Percentiles rank a stretch among this genome's conserved stretches.
Evolutionary conservation across 2,888 invertebrate species (phyloP).

Genomic region (Pheosia gnoma): DNA sequence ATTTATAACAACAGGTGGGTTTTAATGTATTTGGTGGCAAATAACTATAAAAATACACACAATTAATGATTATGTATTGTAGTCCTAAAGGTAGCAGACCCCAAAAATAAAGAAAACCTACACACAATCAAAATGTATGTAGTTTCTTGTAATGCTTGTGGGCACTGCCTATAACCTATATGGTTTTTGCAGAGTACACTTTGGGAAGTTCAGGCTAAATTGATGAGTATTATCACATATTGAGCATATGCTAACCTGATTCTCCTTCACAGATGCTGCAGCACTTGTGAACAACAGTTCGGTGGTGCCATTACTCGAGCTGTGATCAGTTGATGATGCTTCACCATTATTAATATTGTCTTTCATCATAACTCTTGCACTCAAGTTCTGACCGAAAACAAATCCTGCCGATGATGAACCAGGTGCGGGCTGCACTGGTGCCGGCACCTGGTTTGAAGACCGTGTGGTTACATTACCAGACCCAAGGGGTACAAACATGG

Average conservation of each 20-base stretch:
- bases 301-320: conserved; percentile 84
- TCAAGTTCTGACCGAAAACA: conserved; percentile 96
- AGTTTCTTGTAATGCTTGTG: too few relatives aligned
- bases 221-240: too few relatives aligned
- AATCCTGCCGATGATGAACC: conserved; percentile 86
- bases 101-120: too few relatives aligned
- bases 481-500: conserved; percentile 79
- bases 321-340: conserved; percentile 60
- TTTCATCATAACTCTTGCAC: conserved; percentile 90
- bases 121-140: too few relatives aligned
- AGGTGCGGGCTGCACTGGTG: conserved; percentile 59
- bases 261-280: conserved; percentile 83
- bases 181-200: too few relatives aligned
- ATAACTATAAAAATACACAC: too few relatives aligned
- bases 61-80: too few relatives aligned
- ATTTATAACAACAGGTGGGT: too few relatives aligned
- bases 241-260: conserved; percentile 53
- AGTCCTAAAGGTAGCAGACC: too few relatives aligned
- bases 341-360: conserved; percentile 82
- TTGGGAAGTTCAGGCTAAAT: too few relatives aligned
- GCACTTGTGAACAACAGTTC: conserved; percentile 90
- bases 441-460: conserved; percentile 80
- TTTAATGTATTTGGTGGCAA: too few relatives aligned
- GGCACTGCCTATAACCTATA: too few relatives aligned
- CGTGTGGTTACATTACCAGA: conserved; percentile 62